Evolutionary conservation across 1,140 invertebrate species (phyloP), one percentile per base, ranked within the genome.

Genomic region (Drosophila micromelanica): DNA sequence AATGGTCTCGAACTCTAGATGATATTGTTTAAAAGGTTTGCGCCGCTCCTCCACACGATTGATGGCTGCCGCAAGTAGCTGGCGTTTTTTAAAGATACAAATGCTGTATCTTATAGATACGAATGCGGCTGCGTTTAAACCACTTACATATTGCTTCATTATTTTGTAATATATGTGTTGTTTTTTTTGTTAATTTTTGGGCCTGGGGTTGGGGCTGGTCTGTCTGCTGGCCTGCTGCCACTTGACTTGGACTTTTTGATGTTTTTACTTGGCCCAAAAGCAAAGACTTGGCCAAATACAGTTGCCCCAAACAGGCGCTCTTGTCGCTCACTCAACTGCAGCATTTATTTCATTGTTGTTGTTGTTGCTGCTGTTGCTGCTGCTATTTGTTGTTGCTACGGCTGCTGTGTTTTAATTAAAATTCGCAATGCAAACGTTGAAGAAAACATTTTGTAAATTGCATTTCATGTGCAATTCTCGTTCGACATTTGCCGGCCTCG

Each of bases 401-500:
- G 64, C 42, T 54, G 68, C 40, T 70, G 76, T 71, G 82, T 87
- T 86, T 87, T 87, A 87, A 87, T 87, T 87, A 87, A 87, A 87
- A 82, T 87, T 87, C 75, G 82, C 82, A 86, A 82, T 73, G 84
- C 78, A 73, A 89, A 82, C 75, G 82, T 82, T 87, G 78, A 86
- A 78, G 84, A 87, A 87, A 86, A 89, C 82, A 87, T 87, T 82
- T 79, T 82, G 82, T 89, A 87, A 87, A 87, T 87, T 87, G 76
- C 82, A 86, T 87, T 86, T 87, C 62, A 76, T 86, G 75, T 86
- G 82, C 82, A 78, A 87, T 86, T 87, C 77, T 87, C 72, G 75
- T 86, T 87, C 82, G 82, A 87, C 82, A 87, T 85, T 82, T 70
- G 62, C 56, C 59, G 63, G 63, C 73, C 59, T 78, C 57, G 70